Base-by-base conservation (phyloP, 2,113 vertebrate genomes). In the Rostratula benghalensis region DNA sequence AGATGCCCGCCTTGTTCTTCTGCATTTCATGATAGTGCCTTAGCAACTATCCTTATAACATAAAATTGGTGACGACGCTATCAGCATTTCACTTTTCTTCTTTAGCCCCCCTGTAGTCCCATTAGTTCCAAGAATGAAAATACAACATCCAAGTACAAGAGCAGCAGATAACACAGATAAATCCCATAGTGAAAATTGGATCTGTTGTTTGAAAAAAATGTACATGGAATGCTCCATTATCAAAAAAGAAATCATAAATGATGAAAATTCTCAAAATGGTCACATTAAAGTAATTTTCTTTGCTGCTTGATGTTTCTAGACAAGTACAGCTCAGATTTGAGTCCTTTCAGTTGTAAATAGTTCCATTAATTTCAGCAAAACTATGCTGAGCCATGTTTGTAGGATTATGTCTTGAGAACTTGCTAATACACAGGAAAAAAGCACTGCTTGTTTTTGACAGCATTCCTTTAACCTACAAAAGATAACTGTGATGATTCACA, bases 251-350 rank as follows among this genome's bases (percentile, higher is more conserved):
- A 87, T 17, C 3, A 46, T 21, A 81, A 85, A 70, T 71, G n/a
- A 92, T 4, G 24, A 83, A 90, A 90, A 93, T 50, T 75, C 51
- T 81, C 50, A 68, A 83, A 96, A 94, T 69, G 68, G 87, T 48
- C 39, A 53, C 53, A 90, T 92, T 92, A 93, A 94, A 89, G 67
- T 76, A 90, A 95, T 95, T 90, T 94, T 59, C 69, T 71, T 93
- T 75, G 35, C 56, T 78, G 43, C 50, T n/a, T 84, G 59, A 19
- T 79, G 33, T 80, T 90, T 90, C 65, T 39, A 81, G 70, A 64
- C 30, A 93, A 79, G 82, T 28, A 88, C 22, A 90, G 37, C 39
- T 91, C 45, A 5, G 10, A 73, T 86, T 74, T 86, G 54, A 87
- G 56, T 75, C 30, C 48, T 71, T 92, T 64, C 30, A 8, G 23